Conservation (phyloP, 2,888 invertebrate genomes). For the Tiphia femorata region DNA sequence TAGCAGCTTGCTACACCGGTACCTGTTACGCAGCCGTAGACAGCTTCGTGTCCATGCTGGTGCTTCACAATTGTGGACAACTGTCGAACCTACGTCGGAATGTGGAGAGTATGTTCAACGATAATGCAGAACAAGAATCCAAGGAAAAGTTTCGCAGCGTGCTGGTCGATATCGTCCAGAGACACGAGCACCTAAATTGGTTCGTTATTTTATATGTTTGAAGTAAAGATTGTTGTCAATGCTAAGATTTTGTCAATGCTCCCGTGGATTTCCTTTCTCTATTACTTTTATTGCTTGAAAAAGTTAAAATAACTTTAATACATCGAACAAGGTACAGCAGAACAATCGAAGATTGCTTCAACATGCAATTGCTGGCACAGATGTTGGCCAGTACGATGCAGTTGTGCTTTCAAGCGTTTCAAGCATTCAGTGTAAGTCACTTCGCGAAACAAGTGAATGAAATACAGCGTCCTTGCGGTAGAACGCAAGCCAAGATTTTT, state of each 20-base stretch:
- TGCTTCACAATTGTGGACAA: slow-evolving; percentile 31
- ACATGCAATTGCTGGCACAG: neutral
- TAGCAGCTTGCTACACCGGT: neutral
- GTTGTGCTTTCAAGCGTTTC: neutral
- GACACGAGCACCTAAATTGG: slow-evolving; percentile 24
- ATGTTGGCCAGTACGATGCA: neutral
- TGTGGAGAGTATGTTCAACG: neutral
- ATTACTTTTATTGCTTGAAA: no score
- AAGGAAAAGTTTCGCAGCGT: slow-evolving; percentile 1
- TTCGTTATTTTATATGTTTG: no score
- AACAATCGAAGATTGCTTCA: neutral
- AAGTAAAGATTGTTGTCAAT: no score
- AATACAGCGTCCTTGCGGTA: no score
- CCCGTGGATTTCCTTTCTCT: no score
- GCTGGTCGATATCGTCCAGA: slow-evolving; percentile 29
- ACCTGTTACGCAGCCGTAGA: neutral
- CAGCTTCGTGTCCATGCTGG: slow-evolving; percentile 29
- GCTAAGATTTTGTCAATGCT: no score
- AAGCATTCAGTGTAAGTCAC: neutral
- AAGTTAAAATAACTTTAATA: no score
- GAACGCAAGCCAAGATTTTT: no score
- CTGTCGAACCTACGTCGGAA: neutral
- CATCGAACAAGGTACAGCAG: neutral
- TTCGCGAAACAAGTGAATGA: no score
- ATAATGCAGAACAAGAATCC: neutral